These are phyloP conservation scores for Solea solea DNA, from an alignment of 2,113 vertebrate species.

Conservation along the genomic window DNA sequence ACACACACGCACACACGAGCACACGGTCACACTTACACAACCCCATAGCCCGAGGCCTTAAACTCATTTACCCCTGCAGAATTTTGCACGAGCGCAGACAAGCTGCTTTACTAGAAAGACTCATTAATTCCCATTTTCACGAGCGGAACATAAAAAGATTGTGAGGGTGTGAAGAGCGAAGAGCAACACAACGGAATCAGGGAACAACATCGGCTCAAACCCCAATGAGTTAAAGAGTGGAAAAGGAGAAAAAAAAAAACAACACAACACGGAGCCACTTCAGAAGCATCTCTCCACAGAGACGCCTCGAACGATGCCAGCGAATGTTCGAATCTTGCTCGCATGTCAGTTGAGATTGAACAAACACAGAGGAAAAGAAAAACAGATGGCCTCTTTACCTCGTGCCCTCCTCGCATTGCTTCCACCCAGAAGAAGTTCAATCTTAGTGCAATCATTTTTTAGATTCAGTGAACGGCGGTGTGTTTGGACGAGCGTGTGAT, in stretches of 20 bases:
- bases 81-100: slow-evolving; percentile 39
- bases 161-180: slow-evolving; percentile 33
- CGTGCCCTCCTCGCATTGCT: not conserved
- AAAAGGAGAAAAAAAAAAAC: not conserved
- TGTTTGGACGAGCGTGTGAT: slow-evolving; percentile 2
- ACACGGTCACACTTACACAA: slow-evolving; percentile 26
- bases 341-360: slow-evolving; percentile 1
- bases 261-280: slow-evolving; percentile 5
- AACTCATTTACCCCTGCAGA: slow-evolving; percentile 48
- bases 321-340: not conserved
- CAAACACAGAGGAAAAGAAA: not conserved
- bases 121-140: slow-evolving; percentile 53
- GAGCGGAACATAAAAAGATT: slow-evolving; percentile 46
- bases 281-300: slow-evolving; percentile 4
- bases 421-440: slow-evolving; percentile 18
- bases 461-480: not conserved
- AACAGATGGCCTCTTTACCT: slow-evolving; percentile 12
- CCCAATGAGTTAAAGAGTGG: slow-evolving; percentile 3
- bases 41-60: slow-evolving; percentile 47
- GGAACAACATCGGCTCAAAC: slow-evolving; percentile 1
- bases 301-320: not conserved
- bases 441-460: slow-evolving; percentile 1
- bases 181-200: not conserved
- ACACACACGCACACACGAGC: not conserved
- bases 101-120: slow-evolving; percentile 54